phyloP scores from a whole-genome alignment of 2,113 vertebrate genomes.

The Gorsachius goisagi region DNA sequence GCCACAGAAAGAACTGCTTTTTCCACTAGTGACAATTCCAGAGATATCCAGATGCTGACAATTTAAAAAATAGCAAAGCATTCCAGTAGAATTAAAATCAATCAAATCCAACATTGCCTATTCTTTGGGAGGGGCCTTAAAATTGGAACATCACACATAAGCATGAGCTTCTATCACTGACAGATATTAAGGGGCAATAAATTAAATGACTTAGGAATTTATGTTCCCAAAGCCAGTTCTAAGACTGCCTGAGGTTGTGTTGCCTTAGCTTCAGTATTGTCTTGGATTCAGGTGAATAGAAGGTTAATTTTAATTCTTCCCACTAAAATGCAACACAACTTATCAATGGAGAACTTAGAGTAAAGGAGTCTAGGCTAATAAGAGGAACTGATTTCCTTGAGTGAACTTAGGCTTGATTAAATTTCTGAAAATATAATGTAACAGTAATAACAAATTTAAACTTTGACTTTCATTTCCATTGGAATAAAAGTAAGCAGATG shows the following conservation, averaged over 20 bases:
- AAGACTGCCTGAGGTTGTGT: neutral
- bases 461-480: slow-evolving; percentile 18
- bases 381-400: neutral
- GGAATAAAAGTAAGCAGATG: slow-evolving; percentile 22
- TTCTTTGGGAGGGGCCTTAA: neutral
- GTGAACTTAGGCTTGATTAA: neutral
- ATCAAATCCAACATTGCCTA: neutral
- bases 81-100: neutral
- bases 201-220: neutral
- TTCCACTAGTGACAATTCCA: neutral
- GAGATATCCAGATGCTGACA: neutral
- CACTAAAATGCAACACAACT: neutral
- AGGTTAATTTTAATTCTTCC: neutral
- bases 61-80: neutral
- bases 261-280: neutral
- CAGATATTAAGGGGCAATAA: neutral
- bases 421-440: slow-evolving; percentile 8
- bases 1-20: neutral
- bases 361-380: neutral
- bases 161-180: neutral
- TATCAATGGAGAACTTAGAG: neutral
- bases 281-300: neutral
- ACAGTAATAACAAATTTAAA: neutral
- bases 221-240: neutral
- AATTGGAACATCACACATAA: neutral